Conservation (phyloP, 2,113 vertebrate species). For the Lamprotornis superbus region DNA sequence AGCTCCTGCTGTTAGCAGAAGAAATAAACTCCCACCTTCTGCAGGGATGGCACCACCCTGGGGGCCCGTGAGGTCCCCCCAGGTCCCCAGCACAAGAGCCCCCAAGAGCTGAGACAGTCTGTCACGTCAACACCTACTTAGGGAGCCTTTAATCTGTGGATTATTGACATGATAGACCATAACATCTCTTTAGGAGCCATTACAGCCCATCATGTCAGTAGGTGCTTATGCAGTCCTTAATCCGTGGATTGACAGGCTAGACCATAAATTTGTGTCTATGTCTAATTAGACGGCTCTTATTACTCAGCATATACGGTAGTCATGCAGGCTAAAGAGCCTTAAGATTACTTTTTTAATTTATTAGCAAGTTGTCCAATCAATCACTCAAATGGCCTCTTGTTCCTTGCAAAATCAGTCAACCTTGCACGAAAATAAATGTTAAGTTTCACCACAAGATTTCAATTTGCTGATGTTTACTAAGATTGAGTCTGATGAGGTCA, state of each 20-base stretch:
- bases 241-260: conserved; percentile 36
- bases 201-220: conserved; percentile 36
- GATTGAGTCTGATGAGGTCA: background rate
- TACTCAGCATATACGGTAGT: background rate
- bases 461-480: background rate
- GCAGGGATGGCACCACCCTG: background rate
- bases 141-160: conserved; percentile 54
- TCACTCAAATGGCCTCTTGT: background rate
- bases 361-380: background rate
- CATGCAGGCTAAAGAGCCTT: background rate
- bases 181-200: conserved; percentile 52
- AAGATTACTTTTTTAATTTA: conserved; percentile 6
- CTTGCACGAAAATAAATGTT: background rate
- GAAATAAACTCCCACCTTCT: background rate
- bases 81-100: background rate
- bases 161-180: conserved; percentile 53
- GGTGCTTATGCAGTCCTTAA: conserved; percentile 39
- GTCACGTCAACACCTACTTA: background rate
- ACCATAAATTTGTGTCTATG: conserved; percentile 37
- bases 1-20: background rate
- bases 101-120: background rate
- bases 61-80: background rate
- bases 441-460: background rate
- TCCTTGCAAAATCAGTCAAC: background rate
- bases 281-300: conserved; percentile 49